These are phyloP conservation scores for Anoplopoma fimbria DNA, from an alignment of 2,113 vertebrate genomes.

Conservation along the genomic window DNA sequence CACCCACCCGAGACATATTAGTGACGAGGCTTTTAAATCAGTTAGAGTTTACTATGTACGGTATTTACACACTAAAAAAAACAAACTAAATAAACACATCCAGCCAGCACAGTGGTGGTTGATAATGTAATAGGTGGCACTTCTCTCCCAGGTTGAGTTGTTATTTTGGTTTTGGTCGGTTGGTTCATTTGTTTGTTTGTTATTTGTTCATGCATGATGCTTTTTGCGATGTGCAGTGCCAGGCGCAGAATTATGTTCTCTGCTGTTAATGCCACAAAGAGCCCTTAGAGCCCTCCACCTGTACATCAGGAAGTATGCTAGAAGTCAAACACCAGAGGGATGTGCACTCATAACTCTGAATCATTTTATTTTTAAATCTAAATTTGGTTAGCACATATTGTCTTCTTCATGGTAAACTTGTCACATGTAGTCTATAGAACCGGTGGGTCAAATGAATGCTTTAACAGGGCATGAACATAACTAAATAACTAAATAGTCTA, in stretches of 20 bases:
- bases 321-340: constrained; percentile 17
- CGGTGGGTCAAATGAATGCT: not conserved
- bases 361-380: not conserved
- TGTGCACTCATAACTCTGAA: not conserved
- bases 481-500: not conserved
- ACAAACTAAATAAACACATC: constrained; percentile 20
- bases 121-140: constrained; percentile 21
- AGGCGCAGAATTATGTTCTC: constrained; percentile 38
- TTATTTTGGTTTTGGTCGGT: constrained; percentile 40
- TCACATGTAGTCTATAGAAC: not conserved
- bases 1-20: constrained; percentile 65
- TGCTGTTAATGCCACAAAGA: constrained; percentile 37
- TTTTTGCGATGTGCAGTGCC: constrained; percentile 21
- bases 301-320: constrained; percentile 26
- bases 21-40: constrained; percentile 64
- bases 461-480: not conserved
- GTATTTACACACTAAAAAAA: constrained; percentile 51
- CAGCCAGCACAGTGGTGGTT: constrained; percentile 12
- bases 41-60: constrained; percentile 46
- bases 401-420: not conserved
- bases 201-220: constrained; percentile 47
- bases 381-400: constrained; percentile 4
- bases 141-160: constrained; percentile 1
- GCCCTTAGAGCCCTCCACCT: constrained; percentile 47
- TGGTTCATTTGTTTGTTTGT: constrained; percentile 47